Conservation (phyloP, 2,113 vertebrate genomes). For the Macquaria australasica region DNA sequence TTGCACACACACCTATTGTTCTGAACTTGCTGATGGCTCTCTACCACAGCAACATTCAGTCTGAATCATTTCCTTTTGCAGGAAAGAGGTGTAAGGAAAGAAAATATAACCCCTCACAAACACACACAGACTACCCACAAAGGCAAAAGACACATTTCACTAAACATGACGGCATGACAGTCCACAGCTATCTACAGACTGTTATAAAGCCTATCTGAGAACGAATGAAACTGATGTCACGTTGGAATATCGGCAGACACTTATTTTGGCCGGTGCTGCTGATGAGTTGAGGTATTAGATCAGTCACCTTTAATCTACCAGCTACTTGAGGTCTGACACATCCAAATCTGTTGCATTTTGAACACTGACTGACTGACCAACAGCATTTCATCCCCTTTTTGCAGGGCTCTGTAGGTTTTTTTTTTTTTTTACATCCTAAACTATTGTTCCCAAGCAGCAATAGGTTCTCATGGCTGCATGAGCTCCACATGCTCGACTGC, state of each 20-base stretch:
- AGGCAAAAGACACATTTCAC: neutral
- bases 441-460: slow-evolving; percentile 16
- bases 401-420: neutral
- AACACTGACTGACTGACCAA: too few relatives aligned
- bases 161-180: neutral
- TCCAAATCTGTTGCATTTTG: neutral
- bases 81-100: slow-evolving; percentile 36
- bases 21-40: neutral
- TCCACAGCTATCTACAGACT: neutral
- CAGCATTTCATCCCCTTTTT: neutral
- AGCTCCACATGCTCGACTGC: neutral
- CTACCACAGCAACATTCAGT: slow-evolving; percentile 14
- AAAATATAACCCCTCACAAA: slow-evolving; percentile 30
- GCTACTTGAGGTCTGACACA: too few relatives aligned
- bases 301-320: neutral
- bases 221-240: neutral
- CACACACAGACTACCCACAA: slow-evolving; percentile 13
- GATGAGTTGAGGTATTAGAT: neutral
- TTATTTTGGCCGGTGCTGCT: neutral
- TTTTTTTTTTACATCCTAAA: slow-evolving; percentile 10
- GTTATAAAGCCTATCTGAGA: neutral
- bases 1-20: slow-evolving; percentile 1
- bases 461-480: neutral
- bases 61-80: slow-evolving; percentile 46
- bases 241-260: neutral